Evolutionary conservation across 2,797 vertebrate species (phyloP), one percentile per base, ranked within the genome.

Genomic region (Coranthus polyacanthus): DNA sequence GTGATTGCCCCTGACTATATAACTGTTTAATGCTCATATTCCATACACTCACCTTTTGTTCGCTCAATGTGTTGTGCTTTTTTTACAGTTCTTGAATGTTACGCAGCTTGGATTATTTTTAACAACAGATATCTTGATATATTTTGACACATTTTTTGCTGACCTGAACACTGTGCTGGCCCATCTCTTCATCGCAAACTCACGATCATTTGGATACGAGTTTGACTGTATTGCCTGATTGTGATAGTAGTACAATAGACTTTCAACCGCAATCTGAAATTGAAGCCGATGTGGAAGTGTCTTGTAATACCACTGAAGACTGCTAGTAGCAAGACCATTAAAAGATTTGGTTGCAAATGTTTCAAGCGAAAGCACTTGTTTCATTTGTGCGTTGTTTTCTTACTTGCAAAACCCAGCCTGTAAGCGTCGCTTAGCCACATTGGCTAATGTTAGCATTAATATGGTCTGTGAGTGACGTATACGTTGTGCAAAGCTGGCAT

Each of bases 161-260:
- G 12, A 37, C 29, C 22, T 43, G 10, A 12, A 20, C 12, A 26
- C 12, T 18, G 20, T 2, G 4, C 6, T n/a, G 41, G 13, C 17
- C 5, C n/a, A n/a, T n/a, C n/a, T n/a, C n/a, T n/a, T n/a, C n/a
- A n/a, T n/a, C n/a, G n/a, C n/a, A n/a, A n/a, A n/a, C n/a, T n/a
- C n/a, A n/a, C n/a, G 21, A 54, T 20, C 52, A 42, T 29, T 58
- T 17, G 6, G 41, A 6, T 38, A 61, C 5, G 29, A 45, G 21
- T 66, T 34, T 63, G n/a, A n/a, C 41, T 26, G 34, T 39, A 32
- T 39, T 56, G 7, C 20, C 9, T 74, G 17, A 3, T 44, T 7
- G 21, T 38, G 26, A 43, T 66, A 10, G 46, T 6, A 5, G 50
- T 20, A 13, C 26, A 36, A 26, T 6, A 26, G 24, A 26, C 24